A percentile compares a stretch with the other conserved stretches of the same genome.
Conservation (phyloP, 2,113 vertebrate species). For the Cinclus mexicanus region DNA sequence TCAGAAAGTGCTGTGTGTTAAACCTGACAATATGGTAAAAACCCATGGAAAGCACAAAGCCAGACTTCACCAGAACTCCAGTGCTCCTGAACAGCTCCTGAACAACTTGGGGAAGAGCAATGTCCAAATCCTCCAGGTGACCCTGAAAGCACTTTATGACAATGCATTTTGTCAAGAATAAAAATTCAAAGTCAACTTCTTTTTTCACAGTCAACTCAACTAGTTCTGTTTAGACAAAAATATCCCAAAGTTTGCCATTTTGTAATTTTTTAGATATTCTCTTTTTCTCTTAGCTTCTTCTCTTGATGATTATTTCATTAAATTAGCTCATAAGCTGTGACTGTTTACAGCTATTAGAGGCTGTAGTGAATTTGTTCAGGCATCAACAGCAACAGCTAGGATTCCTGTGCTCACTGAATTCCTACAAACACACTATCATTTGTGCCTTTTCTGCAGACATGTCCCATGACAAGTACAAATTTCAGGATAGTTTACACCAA, state of each 20-base stretch:
- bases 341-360: neutral
- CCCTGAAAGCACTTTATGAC: neutral
- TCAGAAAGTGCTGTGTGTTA: neutral
- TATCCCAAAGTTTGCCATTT: neutral
- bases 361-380: neutral
- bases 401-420: neutral
- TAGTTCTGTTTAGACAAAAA: neutral
- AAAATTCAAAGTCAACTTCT: neutral
- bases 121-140: neutral
- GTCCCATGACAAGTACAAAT: neutral
- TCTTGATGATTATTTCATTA: neutral
- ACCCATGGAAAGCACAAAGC: neutral
- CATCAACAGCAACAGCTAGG: neutral
- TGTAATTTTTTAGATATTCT: neutral
- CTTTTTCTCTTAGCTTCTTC: neutral
- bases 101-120: neutral
- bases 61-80: neutral
- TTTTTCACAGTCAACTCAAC: neutral
- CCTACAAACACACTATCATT: neutral
- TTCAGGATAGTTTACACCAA: neutral
- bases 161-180: neutral
- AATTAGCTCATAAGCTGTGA: neutral
- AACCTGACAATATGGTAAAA: neutral
- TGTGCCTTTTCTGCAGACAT: fast-evolving
- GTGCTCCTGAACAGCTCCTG: neutral